Base-by-base conservation (phyloP, 2,797 vertebrate genomes). In the Telmatherina bonti region DNA sequence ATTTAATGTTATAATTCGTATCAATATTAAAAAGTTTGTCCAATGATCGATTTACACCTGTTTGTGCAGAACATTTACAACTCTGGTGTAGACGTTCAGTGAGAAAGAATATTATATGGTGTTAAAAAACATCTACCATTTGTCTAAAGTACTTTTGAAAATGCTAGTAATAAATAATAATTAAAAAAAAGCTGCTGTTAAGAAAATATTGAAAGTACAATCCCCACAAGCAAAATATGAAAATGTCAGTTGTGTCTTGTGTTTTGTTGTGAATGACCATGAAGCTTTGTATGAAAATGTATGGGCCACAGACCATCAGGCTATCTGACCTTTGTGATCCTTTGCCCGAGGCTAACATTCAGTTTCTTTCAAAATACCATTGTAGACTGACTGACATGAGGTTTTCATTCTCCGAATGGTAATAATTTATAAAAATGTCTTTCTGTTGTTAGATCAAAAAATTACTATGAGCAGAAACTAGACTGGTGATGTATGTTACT, bases 1-100 rank as follows among this genome's bases (percentile, higher is more conserved):
- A 71, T 67, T 41, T 54, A 54, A 62, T 66, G 3, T 13, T 52
- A 18, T 64, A 36, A 38, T 70, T 67, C 65, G 8, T 49, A 56
- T 85, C 24, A 51, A 64, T 67, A 69, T 81, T 68, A 47, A 45
- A 74, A 33, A 76, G 45, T 67, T 8, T 56, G 55, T 62, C 61
- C 51, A 62, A 73, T 12, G 45, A 49, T 27, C 8, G 51, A 11
- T 70, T 62, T 43, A 45, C 7, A 57, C 24, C 35, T 60, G 57
- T 45, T 49, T 38, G 5, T 71, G 24, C 20, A 67, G 18, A 31
- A 20, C n/a, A 41, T 22, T 53, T 29, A 18, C 33, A 68, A 18
- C 29, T 38, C 16, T 12, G 20, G 22, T 33, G 13, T 29, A 43
- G 2, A 65, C 66, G 55, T 68, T 67, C 47, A 55, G 18, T n/a